Evolutionary conservation across 2,888 invertebrate species (phyloP).

Genomic region (Acrocera orbiculus): DNA sequence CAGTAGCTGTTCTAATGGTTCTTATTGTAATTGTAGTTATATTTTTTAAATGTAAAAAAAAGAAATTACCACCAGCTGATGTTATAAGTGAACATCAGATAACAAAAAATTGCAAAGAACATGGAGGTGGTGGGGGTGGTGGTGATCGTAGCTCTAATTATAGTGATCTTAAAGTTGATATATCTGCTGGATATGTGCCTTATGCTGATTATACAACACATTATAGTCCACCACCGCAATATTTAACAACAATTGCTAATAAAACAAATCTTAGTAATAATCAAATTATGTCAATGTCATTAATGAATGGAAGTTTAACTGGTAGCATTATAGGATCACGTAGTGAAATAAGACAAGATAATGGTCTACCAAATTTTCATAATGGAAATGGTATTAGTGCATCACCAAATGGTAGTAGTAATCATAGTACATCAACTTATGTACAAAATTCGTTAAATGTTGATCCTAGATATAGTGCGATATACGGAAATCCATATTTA

Average conservation of each 20-base stretch:
- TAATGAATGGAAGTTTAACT: slow-evolving; percentile 24
- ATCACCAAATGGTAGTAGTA: slow-evolving; percentile 24
- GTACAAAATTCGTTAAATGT: slow-evolving; percentile 31
- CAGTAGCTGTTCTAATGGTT: slow-evolving; percentile 68
- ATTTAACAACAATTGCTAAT: slow-evolving; percentile 21
- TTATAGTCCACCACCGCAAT: slow-evolving; percentile 60
- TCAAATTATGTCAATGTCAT: slow-evolving; percentile 1
- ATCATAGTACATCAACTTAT: slow-evolving; percentile 4
- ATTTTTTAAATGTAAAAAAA: slow-evolving; percentile 42
- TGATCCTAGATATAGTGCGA: slow-evolving; percentile 75
- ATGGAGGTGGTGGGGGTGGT: slow-evolving; percentile 36
- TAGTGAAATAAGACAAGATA: slow-evolving; percentile 20
- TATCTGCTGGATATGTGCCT: slow-evolving; percentile 50
- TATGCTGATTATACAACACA: slow-evolving; percentile 80
- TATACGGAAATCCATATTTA: slow-evolving; percentile 77
- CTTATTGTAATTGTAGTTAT: slow-evolving; percentile 65
- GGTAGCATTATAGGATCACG: slow-evolving; percentile 25
- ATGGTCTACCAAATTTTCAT: slow-evolving; percentile 27
- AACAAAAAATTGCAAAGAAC: slow-evolving; percentile 19
- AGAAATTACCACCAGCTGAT: slow-evolving; percentile 29
- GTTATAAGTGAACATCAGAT: slow-evolving; percentile 34
- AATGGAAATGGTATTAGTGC: slow-evolving; percentile 28
- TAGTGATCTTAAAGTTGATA: slow-evolving; percentile 78
- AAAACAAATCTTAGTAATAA: slow-evolving; percentile 6
- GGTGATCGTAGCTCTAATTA: slow-evolving; percentile 85